A percentile compares a stretch with the other conserved stretches of the same genome.
Evolutionary conservation across 2,113 vertebrate species (phyloP).

Genomic region (Pollimyrus isidori): DNA sequence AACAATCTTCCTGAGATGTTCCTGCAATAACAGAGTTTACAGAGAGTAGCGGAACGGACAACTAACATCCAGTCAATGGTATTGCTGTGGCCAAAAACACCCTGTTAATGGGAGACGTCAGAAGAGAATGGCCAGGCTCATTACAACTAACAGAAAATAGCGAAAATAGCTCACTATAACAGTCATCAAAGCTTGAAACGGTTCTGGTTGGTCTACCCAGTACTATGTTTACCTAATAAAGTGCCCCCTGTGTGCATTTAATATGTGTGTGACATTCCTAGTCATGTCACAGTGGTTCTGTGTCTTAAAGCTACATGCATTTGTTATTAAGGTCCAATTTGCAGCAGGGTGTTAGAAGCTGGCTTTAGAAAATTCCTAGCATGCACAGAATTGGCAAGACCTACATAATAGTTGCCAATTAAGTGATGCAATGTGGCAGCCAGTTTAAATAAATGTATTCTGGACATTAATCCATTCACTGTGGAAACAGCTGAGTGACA

Average conservation of each 20-base stretch:
- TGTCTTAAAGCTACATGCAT: background rate
- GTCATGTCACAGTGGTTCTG: background rate
- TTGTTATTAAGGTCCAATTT: background rate
- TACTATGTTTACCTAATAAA: background rate
- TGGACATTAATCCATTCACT: background rate
- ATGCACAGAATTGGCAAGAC: background rate
- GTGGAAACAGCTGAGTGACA: background rate
- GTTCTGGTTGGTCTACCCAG: background rate
- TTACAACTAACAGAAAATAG: background rate
- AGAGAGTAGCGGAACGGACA: background rate
- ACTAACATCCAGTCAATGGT: background rate
- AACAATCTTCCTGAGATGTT: background rate
- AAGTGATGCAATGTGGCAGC: background rate
- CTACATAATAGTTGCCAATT: background rate
- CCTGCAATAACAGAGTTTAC: background rate
- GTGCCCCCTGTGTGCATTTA: background rate
- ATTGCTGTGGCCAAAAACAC: background rate
- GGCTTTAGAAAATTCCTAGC: background rate
- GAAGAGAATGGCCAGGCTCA: background rate
- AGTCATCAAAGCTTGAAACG: background rate
- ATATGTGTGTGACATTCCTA: background rate
- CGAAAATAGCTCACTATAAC: background rate
- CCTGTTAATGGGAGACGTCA: background rate
- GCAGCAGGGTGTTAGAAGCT: background rate
- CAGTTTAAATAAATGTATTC: background rate